A percentile compares a stretch with the other conserved stretches of the same genome.
phyloP scores from a whole-genome alignment of 2,113 vertebrate genomes.

The Heterotilapia buettikoferi region DNA sequence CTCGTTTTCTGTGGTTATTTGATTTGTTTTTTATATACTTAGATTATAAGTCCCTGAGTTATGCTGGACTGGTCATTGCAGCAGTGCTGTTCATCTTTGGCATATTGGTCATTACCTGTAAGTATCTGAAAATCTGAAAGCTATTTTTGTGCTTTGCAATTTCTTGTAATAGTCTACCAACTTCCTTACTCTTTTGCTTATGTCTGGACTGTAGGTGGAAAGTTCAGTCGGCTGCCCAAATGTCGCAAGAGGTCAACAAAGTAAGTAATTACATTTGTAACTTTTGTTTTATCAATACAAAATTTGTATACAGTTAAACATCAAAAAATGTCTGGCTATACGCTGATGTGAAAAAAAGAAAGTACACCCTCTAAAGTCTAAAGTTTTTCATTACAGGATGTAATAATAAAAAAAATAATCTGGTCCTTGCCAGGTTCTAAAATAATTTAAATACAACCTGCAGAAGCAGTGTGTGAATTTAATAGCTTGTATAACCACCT shows the following conservation, averaged over 20 bases:
- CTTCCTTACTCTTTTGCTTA: background rate
- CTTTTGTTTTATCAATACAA: background rate
- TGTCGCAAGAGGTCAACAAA: conserved; percentile 35
- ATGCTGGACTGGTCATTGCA: conserved; percentile 55
- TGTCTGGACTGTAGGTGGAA: conserved; percentile 43
- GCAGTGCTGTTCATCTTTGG: conserved; percentile 66
- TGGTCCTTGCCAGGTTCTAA: background rate
- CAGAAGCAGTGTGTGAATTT: background rate
- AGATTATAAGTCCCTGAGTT: conserved; percentile 58
- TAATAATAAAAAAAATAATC: background rate
- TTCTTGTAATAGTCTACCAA: background rate
- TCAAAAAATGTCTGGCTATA: background rate
- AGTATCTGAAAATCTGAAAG: conserved; percentile 27
- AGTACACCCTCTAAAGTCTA: background rate
- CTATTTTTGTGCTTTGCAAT: background rate
- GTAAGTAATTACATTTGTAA: conserved; percentile 22
- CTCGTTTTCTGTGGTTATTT: background rate
- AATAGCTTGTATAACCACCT: background rate
- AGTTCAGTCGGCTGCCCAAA: conserved; percentile 24
- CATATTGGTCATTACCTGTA: conserved; percentile 68
- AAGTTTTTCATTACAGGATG: background rate
- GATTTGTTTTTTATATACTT: background rate
- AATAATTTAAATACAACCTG: background rate
- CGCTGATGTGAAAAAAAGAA: background rate
- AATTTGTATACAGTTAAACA: background rate